Evolutionary conservation across 2,888 invertebrate genomes (phyloP).

Genomic region (Andricus curvator): DNA sequence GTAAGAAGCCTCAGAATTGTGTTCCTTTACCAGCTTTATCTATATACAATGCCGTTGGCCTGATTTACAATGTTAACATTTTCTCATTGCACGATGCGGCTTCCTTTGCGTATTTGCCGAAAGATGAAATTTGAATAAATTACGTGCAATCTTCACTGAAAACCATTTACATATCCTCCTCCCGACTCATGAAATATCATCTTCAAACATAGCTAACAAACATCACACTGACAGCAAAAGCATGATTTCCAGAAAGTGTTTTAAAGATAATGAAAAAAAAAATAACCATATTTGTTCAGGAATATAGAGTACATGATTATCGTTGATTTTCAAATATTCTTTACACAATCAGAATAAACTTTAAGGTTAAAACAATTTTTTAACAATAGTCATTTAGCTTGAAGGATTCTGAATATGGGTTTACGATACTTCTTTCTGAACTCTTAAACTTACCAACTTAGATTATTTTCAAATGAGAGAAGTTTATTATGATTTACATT

Average conservation of each 20-base stretch:
- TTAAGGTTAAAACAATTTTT: too few species aligned
- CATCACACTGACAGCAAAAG: background rate
- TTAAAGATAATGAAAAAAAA: too few species aligned
- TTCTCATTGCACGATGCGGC: background rate
- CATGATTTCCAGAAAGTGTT: background rate
- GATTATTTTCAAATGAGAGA: too few species aligned
- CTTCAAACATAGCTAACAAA: background rate
- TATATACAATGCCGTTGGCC: background rate
- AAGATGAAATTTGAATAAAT: constrained; percentile 3
- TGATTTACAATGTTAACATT: constrained; percentile 13
- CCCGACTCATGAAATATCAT: background rate
- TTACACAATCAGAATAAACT: too few species aligned
- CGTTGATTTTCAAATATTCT: too few species aligned
- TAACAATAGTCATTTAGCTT: too few species aligned
- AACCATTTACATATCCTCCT: background rate
- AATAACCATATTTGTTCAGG: too few species aligned
- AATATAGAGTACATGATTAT: too few species aligned
- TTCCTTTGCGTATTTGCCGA: background rate
- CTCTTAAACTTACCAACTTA: too few species aligned
- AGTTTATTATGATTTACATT: too few species aligned
- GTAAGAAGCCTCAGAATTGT: background rate
- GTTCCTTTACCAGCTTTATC: background rate
- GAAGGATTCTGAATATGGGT: too few species aligned
- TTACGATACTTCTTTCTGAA: too few species aligned
- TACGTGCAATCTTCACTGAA: background rate